A percentile compares a stretch with the other conserved stretches of the same genome.
Evolutionary conservation across 2,888 invertebrate genomes (phyloP).

Genomic region (Scaptomyza cyrtandrae): DNA sequence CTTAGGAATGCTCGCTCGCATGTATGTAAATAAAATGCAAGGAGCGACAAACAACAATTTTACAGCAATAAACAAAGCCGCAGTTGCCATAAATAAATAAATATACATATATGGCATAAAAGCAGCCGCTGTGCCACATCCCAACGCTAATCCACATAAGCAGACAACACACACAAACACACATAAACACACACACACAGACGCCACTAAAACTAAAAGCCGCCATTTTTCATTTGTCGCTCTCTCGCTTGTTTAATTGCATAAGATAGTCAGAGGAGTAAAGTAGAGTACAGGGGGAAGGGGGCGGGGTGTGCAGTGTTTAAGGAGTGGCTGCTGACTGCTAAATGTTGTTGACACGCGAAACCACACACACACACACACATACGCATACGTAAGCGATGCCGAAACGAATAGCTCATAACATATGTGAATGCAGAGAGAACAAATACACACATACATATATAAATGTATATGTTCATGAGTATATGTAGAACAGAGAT

Average conservation of each 20-base stretch:
- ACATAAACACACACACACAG: slow-evolving; percentile 7
- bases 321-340: slow-evolving; percentile 45
- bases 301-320: not conserved
- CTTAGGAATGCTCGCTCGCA: not conserved
- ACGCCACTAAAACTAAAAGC: slow-evolving; percentile 54
- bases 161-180: slow-evolving; percentile 18
- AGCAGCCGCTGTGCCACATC: slow-evolving; percentile 29
- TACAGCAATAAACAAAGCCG: slow-evolving; percentile 37
- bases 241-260: slow-evolving; percentile 63
- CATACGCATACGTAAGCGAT: slow-evolving; percentile 38
- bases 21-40: slow-evolving; percentile 23
- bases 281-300: not conserved
- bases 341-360: slow-evolving; percentile 73
- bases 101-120: slow-evolving; percentile 6
- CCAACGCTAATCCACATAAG: slow-evolving; percentile 51
- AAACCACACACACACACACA: slow-evolving; percentile 36
- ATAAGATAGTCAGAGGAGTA: slow-evolving; percentile 48
- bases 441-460: slow-evolving; percentile 36
- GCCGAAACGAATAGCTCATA: slow-evolving; percentile 71
- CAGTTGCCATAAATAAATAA: slow-evolving; percentile 33
- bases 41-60: slow-evolving; percentile 28
- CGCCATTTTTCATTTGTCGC: slow-evolving; percentile 68
- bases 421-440: slow-evolving; percentile 56
- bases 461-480: not conserved
- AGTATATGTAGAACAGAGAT: slow-evolving; percentile 35